Conservation (phyloP, 37 sponge, comb jelly and placozoan species). For the Hormiphora californensis region DNA sequence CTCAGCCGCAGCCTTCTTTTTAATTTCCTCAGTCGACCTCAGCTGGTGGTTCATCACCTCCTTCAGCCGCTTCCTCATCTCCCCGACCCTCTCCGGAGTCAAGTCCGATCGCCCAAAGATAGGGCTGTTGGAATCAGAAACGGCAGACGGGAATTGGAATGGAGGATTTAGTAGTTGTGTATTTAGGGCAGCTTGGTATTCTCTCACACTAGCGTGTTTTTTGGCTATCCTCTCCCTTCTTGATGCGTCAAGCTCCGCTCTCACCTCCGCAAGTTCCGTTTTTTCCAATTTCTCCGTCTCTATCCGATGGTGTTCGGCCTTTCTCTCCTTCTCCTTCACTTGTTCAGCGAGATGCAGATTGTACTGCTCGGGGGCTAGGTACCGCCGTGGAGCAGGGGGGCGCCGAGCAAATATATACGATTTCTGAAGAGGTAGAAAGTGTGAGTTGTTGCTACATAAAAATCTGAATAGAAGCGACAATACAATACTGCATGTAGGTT, state of each 20-base stretch:
- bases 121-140: slow-evolving; percentile 17
- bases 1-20: slow-evolving; percentile 57
- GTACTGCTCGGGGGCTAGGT: slow-evolving; percentile 62
- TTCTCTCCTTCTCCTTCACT: slow-evolving; percentile 33
- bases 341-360: slow-evolving; percentile 67
- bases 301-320: slow-evolving; percentile 28
- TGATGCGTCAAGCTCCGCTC: background rate
- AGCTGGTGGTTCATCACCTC: slow-evolving; percentile 53
- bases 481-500: background rate
- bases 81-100: background rate
- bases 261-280: slow-evolving; percentile 52
- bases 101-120: slow-evolving; percentile 23
- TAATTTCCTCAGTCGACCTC: slow-evolving; percentile 38
- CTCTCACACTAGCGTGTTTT: background rate
- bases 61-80: slow-evolving; percentile 23
- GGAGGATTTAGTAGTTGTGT: background rate
- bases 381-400: slow-evolving; percentile 56
- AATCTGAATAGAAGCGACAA: background rate
- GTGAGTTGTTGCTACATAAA: background rate
- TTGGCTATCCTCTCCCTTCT: background rate
- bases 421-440: slow-evolving; percentile 56
- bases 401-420: slow-evolving; percentile 72
- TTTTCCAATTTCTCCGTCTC: slow-evolving; percentile 58
- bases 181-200: slow-evolving; percentile 15
- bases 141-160: slow-evolving; percentile 12